phyloP scores from a whole-genome alignment of 2,888 invertebrate species.

The Schrankia costaestrigalis region DNA sequence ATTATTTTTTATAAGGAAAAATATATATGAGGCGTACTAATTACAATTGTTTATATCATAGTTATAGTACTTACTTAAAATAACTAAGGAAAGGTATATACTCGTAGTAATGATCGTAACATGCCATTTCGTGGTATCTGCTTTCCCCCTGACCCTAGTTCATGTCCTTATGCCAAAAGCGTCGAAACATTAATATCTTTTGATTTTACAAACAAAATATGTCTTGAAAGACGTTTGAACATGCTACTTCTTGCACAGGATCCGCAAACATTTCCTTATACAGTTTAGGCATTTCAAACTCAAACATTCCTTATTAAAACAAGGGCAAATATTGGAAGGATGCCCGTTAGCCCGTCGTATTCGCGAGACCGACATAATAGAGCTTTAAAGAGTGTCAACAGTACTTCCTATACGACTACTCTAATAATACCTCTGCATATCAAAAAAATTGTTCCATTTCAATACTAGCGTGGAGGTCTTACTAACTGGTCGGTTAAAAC shows the following conservation, averaged over 20 bases:
- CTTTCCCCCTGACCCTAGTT: no score
- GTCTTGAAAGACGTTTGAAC: not conserved
- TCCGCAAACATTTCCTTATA: not conserved
- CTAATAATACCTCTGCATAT: slow-evolving; percentile 17
- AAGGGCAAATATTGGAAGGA: slow-evolving; percentile 32
- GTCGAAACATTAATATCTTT: no score
- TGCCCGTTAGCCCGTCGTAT: slow-evolving; percentile 24
- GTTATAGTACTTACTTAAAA: no score
- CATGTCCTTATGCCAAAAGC: no score
- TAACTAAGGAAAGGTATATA: no score
- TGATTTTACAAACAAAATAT: no score
- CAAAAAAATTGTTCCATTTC: not conserved
- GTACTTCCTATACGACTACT: slow-evolving; percentile 31
- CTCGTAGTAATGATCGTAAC: no score
- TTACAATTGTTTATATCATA: no score
- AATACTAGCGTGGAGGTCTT: slow-evolving; percentile 17
- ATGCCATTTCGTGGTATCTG: no score
- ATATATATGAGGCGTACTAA: no score
- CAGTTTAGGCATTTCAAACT: not conserved
- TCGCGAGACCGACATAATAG: slow-evolving; percentile 37
- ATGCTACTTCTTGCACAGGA: no score
- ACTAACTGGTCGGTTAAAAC: slow-evolving; percentile 38
- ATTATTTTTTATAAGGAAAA: no score
- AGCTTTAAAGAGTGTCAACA: slow-evolving; percentile 51
- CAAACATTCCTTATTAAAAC: slow-evolving; percentile 1